Percentiles rank a stretch among this genome's conserved stretches.
Evolutionary conservation across 2,113 vertebrate genomes (phyloP).

Genomic region (Psophia crepitans): DNA sequence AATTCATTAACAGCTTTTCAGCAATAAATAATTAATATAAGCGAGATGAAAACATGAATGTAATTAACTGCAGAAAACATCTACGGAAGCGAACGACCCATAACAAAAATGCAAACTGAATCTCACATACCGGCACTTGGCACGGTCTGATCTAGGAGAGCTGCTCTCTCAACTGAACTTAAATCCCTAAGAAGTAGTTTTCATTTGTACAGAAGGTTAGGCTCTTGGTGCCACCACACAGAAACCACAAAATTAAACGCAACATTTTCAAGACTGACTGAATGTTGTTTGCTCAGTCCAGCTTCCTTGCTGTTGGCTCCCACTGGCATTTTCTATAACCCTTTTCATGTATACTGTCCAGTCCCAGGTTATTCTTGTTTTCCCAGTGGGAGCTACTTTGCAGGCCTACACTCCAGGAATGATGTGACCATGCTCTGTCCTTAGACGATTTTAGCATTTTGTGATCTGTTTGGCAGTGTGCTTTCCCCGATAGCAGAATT

Average conservation of each 20-base stretch:
- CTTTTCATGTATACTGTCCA: not conserved
- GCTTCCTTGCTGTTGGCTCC: not conserved
- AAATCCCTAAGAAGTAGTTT: not conserved
- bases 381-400: not conserved
- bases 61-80: not conserved
- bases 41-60: not conserved
- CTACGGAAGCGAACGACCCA: not conserved
- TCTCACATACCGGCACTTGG: not conserved
- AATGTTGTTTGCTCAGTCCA: not conserved
- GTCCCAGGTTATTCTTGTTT: not conserved
- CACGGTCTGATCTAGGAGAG: not conserved
- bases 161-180: not conserved
- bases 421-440: fast-evolving
- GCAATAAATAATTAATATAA: not conserved
- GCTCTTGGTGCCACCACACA: not conserved
- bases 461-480: not conserved
- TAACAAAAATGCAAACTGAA: not conserved
- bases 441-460: not conserved
- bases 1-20: not conserved
- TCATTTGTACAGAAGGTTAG: not conserved
- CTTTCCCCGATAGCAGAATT: not conserved
- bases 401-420: not conserved
- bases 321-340: not conserved
- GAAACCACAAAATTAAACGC: not conserved
- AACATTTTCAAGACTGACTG: not conserved